Evolutionary conservation across 2,113 vertebrate genomes (phyloP).

Genomic region (Thinocorus orbignyianus): DNA sequence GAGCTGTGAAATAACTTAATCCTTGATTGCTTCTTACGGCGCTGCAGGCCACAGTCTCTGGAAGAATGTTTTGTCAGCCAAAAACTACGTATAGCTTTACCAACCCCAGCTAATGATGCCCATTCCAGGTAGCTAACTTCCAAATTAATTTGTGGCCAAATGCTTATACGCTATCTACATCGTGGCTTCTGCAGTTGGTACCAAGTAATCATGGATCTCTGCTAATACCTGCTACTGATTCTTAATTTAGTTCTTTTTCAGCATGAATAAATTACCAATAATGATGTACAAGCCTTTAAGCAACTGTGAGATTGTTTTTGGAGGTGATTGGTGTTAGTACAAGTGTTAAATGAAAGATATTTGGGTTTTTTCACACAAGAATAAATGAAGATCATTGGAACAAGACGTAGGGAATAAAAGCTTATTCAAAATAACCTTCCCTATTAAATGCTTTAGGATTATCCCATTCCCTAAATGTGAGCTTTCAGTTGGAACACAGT

Average conservation of each 20-base stretch:
- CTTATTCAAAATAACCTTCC: background rate
- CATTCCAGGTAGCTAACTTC: background rate
- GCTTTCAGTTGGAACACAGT: background rate
- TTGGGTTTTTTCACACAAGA: background rate
- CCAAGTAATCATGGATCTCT: background rate
- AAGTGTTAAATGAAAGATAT: background rate
- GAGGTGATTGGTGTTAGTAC: background rate
- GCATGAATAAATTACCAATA: background rate
- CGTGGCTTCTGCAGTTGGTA: background rate
- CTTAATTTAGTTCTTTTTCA: background rate
- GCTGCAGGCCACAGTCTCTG: background rate
- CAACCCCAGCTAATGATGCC: background rate
- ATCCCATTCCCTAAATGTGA: background rate
- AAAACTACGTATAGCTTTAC: background rate
- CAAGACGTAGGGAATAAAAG: background rate
- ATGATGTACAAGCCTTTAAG: background rate
- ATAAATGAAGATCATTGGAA: background rate
- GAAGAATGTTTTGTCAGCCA: background rate
- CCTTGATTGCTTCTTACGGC: background rate
- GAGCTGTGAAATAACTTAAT: constrained; percentile 31
- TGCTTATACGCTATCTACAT: accelerated
- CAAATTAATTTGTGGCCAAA: background rate
- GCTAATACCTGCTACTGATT: background rate
- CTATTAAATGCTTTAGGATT: background rate
- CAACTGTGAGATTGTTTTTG: background rate